Percentiles rank a stretch among this genome's conserved stretches.
Conservation (phyloP, 2,888 invertebrate species). For the Eupithecia subfuscata region DNA sequence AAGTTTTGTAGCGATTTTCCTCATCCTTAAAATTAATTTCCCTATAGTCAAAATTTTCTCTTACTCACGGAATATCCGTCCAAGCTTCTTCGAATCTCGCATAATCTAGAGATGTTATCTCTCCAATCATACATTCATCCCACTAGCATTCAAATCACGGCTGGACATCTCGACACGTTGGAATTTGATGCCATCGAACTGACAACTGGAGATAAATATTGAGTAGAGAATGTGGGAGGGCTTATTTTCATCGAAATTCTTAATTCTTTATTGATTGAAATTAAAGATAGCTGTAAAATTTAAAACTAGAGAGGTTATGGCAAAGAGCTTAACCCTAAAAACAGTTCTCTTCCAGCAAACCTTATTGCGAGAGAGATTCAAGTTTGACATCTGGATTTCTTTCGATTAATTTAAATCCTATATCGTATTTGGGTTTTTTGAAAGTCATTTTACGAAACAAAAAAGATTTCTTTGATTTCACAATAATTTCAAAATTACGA, state of each 20-base stretch:
- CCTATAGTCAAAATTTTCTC: not conserved
- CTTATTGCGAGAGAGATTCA: too few species aligned
- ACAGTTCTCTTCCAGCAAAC: too few species aligned
- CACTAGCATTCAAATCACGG: slow-evolving; percentile 45
- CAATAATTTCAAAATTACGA: not conserved
- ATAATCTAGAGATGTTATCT: slow-evolving; percentile 1
- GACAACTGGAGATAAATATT: not conserved
- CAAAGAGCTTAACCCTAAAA: too few species aligned
- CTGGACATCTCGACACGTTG: slow-evolving; percentile 58
- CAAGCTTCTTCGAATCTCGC: slow-evolving; percentile 1
- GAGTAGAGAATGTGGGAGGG: not conserved
- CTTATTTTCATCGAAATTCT: not conserved
- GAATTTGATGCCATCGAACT: slow-evolving; percentile 59
- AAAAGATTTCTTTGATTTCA: too few species aligned
- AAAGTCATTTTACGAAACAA: too few species aligned
- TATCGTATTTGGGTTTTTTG: too few species aligned
- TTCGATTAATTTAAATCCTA: too few species aligned
- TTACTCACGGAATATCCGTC: slow-evolving; percentile 2
- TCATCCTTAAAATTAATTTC: not conserved
- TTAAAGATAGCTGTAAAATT: too few species aligned
- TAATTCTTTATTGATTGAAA: too few species aligned
- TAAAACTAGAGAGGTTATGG: too few species aligned
- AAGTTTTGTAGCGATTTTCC: not conserved
- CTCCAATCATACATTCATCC: slow-evolving; percentile 10
- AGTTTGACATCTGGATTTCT: not conserved